These are phyloP conservation scores for Anseranas semipalmata DNA, from an alignment of 2,113 vertebrate species.

Conservation along the genomic window DNA sequence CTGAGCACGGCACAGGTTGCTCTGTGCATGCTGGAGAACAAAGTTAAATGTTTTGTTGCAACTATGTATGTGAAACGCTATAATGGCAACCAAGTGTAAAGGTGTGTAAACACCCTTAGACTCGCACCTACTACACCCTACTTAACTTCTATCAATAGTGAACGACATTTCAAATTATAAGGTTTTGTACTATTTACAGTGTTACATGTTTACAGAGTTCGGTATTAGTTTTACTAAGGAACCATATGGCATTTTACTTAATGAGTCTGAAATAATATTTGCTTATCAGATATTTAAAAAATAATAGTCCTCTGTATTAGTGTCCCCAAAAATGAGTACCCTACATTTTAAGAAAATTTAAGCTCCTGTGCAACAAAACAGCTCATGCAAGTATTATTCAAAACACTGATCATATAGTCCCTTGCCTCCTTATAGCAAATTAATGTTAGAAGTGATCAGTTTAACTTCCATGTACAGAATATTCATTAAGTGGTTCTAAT, in stretches of 20 bases:
- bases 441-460: neutral
- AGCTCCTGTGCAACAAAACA: neutral
- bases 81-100: neutral
- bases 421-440: neutral
- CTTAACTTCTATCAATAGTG: neutral
- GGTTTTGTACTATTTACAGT: neutral
- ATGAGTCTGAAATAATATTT: neutral
- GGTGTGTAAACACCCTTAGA: neutral
- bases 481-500: neutral
- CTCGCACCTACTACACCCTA: neutral
- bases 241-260: neutral
- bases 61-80: neutral
- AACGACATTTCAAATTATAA: neutral
- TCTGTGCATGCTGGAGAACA: neutral
- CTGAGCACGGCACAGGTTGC: neutral
- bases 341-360: neutral
- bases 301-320: neutral
- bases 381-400: fast-evolving
- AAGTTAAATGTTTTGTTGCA: neutral
- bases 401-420: neutral
- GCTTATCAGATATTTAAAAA: neutral
- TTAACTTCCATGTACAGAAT: neutral
- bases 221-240: neutral
- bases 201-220: neutral
- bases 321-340: neutral